A percentile compares a stretch with the other conserved stretches of the same genome.
phyloP scores from a whole-genome alignment of 2,113 vertebrate species.

The Balaeniceps rex region DNA sequence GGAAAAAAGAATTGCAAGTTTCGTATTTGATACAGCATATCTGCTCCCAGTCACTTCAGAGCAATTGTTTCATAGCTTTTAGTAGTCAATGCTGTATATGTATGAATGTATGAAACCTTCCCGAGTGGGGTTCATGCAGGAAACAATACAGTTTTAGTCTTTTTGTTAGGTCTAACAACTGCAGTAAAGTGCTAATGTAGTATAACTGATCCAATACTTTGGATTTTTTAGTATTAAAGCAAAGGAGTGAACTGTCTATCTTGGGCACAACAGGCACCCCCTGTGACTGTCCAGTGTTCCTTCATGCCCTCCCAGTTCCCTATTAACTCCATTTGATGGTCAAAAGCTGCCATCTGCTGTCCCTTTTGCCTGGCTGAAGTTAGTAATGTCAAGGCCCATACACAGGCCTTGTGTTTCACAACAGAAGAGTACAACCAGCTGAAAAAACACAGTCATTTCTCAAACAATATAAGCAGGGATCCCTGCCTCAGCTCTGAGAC shows the following conservation, averaged over 20 bases:
- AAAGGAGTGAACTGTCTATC: background rate
- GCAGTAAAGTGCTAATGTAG: background rate
- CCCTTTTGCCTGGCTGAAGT: background rate
- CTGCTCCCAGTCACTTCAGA: background rate
- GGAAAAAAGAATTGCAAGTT: background rate
- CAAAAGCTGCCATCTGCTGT: constrained; percentile 36
- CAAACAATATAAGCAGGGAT: background rate
- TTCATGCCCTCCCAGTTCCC: background rate
- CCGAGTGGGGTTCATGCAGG: rapidly evolving
- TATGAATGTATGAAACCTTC: background rate
- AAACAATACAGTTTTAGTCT: background rate
- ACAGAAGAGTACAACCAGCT: background rate
- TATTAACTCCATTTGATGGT: background rate
- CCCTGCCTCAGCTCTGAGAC: background rate
- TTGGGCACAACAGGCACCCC: background rate
- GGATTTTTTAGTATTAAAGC: background rate
- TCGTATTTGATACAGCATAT: background rate
- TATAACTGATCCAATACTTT: background rate
- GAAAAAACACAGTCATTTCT: background rate
- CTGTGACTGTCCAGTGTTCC: background rate
- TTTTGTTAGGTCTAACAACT: background rate
- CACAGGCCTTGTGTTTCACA: background rate
- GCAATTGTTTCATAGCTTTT: background rate
- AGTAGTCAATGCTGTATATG: background rate
- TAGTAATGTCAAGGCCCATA: background rate